Evolutionary conservation across 2,113 vertebrate genomes (phyloP).

Genomic region (Strix uralensis): DNA sequence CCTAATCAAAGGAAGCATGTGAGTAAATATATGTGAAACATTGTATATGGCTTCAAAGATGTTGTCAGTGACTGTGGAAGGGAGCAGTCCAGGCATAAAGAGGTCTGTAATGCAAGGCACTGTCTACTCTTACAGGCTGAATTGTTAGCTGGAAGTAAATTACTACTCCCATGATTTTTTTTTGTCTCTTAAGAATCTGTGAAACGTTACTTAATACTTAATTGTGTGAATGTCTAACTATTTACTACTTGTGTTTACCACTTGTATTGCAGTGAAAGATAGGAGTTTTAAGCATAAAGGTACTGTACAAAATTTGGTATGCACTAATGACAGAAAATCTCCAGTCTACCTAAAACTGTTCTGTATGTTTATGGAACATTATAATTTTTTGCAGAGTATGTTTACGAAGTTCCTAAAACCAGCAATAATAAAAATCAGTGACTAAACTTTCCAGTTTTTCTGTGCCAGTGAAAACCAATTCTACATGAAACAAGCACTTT

Average conservation of each 20-base stretch:
- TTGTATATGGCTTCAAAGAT: background rate
- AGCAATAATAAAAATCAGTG: background rate
- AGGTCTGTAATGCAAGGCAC: background rate
- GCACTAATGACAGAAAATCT: background rate
- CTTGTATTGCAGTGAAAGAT: background rate
- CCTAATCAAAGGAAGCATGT: slow-evolving; percentile 93
- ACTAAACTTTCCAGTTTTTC: background rate
- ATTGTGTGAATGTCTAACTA: background rate
- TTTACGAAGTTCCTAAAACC: background rate
- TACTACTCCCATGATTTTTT: background rate
- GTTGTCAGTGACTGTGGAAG: background rate
- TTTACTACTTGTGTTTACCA: background rate
- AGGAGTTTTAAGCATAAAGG: background rate
- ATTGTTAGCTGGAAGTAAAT: background rate
- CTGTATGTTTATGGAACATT: background rate
- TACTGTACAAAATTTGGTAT: background rate
- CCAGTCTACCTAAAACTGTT: background rate
- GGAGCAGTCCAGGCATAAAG: background rate
- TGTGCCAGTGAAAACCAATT: background rate
- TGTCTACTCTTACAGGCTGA: background rate
- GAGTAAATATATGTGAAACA: slow-evolving; percentile 60
- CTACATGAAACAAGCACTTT: background rate
- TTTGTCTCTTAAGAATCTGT: background rate
- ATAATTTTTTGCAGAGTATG: background rate
- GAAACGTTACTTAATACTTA: background rate